Evolutionary conservation across 2,797 vertebrate genomes (phyloP).

Genomic region (Chelidonichthys spinosus): DNA sequence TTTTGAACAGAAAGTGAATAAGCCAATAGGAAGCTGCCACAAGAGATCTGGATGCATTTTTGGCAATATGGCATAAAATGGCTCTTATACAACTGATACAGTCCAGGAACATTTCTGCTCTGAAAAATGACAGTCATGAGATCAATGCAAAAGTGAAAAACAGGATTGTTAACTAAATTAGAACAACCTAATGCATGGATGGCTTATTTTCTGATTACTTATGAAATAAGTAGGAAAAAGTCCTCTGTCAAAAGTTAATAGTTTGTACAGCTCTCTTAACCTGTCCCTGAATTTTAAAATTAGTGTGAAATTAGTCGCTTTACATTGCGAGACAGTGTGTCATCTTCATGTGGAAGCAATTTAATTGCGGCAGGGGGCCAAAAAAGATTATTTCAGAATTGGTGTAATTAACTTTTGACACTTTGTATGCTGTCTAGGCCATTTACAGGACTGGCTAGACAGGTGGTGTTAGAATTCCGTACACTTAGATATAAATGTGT

Average conservation of each 20-base stretch:
- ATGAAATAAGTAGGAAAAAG: conserved; percentile 12
- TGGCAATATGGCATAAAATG: background rate
- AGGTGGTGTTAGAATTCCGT: background rate
- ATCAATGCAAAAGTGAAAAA: background rate
- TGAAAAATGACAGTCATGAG: background rate
- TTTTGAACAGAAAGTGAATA: conserved; percentile 1
- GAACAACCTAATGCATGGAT: conserved; percentile 1
- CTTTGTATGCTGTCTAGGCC: conserved; percentile 7
- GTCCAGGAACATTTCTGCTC: background rate
- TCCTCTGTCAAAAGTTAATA: conserved; percentile 30
- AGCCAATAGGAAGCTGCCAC: background rate
- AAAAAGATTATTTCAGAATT: conserved; percentile 34
- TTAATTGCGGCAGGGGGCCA: conserved; percentile 13
- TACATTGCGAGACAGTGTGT: conserved; percentile 26
- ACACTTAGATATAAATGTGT: conserved; percentile 1
- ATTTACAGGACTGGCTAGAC: conserved; percentile 16
- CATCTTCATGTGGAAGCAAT: conserved; percentile 34
- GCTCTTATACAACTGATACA: background rate
- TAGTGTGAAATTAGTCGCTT: conserved; percentile 47
- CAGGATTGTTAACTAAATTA: background rate
- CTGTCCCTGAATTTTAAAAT: conserved; percentile 44
- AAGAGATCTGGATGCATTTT: background rate
- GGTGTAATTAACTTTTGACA: conserved; percentile 36
- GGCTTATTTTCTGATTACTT: conserved; percentile 20
- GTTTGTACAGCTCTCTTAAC: conserved; percentile 46